Conservation (phyloP, 2,888 invertebrate genomes). For the Fabriciana adippe region DNA sequence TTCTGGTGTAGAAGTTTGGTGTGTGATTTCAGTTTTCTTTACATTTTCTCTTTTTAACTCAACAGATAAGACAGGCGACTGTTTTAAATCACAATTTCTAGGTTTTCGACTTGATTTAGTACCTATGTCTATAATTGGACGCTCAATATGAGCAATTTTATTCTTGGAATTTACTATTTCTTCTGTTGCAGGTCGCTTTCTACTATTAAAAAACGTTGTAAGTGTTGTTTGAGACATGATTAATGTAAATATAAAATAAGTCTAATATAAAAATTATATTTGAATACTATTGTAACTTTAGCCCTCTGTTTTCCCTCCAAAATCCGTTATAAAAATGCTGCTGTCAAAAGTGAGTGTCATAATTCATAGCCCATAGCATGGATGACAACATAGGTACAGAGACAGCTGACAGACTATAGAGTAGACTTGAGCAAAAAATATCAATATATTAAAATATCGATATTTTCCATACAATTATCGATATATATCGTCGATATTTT, state of each 20-base stretch:
- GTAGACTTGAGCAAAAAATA: no score
- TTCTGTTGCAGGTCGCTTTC: conserved; percentile 88
- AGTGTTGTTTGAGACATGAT: conserved; percentile 90
- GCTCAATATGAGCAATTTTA: conserved; percentile 70
- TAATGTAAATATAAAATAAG: conserved; percentile 2
- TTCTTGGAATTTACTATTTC: conserved; percentile 81
- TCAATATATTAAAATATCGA: no score
- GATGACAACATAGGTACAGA: no score
- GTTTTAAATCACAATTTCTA: conserved; percentile 32
- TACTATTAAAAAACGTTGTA: conserved; percentile 87
- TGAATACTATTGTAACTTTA: background rate
- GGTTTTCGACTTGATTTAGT: conserved; percentile 3
- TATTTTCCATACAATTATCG: no score
- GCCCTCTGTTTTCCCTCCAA: conserved; percentile 41
- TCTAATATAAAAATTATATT: background rate
- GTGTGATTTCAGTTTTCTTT: conserved; percentile 12
- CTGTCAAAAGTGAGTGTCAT: background rate
- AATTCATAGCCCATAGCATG: no score
- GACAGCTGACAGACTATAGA: no score
- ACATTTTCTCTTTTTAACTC: conserved; percentile 29
- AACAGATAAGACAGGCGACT: conserved; percentile 13
- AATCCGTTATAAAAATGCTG: conserved; percentile 37
- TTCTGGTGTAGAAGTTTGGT: conserved; percentile 18
- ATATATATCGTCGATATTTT: no score
- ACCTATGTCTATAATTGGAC: conserved; percentile 49